Conservation (phyloP, 2,797 vertebrate species). For the Onychomys torridus region DNA sequence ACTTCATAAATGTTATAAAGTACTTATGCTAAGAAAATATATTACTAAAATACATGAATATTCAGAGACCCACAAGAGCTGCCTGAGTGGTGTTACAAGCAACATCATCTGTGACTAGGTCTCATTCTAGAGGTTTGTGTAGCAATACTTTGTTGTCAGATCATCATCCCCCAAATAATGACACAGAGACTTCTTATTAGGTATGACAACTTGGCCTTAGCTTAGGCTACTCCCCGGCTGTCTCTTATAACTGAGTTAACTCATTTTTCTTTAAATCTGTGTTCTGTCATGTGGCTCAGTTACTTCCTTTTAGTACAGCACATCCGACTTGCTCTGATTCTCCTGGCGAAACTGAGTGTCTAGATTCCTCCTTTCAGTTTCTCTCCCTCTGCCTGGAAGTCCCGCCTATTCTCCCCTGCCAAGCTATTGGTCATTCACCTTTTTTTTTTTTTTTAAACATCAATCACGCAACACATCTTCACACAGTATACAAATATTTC, state of each 20-base stretch:
- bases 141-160: background rate
- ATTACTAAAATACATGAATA: background rate
- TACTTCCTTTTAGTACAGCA: background rate
- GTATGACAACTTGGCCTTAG: background rate
- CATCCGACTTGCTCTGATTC: background rate
- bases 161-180: background rate
- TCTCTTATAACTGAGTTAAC: background rate
- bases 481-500: background rate
- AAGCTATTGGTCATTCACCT: background rate
- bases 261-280: background rate
- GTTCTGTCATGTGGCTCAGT: background rate
- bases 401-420: background rate
- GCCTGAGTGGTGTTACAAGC: background rate
- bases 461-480: background rate
- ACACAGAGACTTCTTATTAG: background rate
- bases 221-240: background rate
- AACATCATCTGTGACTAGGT: background rate
- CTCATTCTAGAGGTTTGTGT: background rate
- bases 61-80: background rate
- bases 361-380: background rate
- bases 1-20: background rate
- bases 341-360: background rate
- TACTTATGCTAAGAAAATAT: slow-evolving; percentile 8
- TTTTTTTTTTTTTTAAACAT: background rate
- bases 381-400: background rate